Evolutionary conservation across 1,140 invertebrate genomes (phyloP).

Genomic region (Holcopasites calliopsidis): DNA sequence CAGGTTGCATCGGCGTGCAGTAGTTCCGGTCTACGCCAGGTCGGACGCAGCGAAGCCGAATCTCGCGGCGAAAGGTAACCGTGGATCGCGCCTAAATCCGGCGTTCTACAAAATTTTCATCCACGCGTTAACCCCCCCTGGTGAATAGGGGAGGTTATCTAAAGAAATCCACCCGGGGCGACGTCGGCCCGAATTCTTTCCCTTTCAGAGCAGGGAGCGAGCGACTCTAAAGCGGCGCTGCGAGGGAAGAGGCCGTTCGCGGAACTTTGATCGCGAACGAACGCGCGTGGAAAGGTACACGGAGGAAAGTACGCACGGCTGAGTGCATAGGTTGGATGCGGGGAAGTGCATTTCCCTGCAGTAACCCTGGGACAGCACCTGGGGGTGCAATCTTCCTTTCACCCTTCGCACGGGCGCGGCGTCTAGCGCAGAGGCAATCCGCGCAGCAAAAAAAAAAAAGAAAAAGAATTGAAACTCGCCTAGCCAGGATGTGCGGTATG

Average conservation of each 20-base stretch:
- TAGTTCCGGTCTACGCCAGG: background rate
- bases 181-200: background rate
- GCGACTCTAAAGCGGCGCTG: background rate
- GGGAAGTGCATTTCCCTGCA: slow-evolving; percentile 49
- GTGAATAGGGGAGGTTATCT: background rate
- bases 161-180: slow-evolving; percentile 8
- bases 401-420: slow-evolving; percentile 10
- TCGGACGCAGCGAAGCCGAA: background rate
- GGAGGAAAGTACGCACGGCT: slow-evolving; percentile 2
- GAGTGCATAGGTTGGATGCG: slow-evolving; percentile 46
- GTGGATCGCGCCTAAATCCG: no score
- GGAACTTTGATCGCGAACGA: slow-evolving; percentile 35
- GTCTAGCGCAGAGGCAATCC: slow-evolving; percentile 28
- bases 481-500: background rate
- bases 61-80: no score
- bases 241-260: slow-evolving; percentile 1
- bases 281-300: slow-evolving; percentile 14
- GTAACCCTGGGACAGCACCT: slow-evolving; percentile 63
- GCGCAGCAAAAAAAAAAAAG: slow-evolving; percentile 45
- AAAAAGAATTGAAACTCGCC: slow-evolving; percentile 1
- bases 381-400: slow-evolving; percentile 67
- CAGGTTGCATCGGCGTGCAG: background rate
- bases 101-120: background rate
- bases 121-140: background rate
- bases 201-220: background rate